phyloP scores from a whole-genome alignment of 1,140 invertebrate genomes.

The Lerema accius region DNA sequence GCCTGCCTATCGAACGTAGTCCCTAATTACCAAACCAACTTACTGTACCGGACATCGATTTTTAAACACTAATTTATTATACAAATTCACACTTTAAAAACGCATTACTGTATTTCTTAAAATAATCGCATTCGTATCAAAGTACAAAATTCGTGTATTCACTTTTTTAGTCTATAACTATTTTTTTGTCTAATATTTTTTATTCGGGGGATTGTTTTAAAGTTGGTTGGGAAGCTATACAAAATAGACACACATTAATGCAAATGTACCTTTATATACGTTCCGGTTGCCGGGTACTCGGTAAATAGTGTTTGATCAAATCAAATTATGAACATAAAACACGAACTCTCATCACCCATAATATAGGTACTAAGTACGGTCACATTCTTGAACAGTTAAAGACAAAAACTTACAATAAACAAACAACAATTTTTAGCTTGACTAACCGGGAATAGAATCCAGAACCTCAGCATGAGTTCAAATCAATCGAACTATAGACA shows the following conservation, averaged over 20 bases:
- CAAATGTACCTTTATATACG: background rate
- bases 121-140: constrained; percentile 35
- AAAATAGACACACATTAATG: constrained; percentile 15
- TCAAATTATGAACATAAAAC: background rate
- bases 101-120: constrained; percentile 34
- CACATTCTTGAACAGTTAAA: too few species aligned
- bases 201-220: constrained; percentile 3
- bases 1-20: constrained; percentile 11
- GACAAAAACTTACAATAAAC: background rate
- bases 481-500: too few species aligned
- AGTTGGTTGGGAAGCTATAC: constrained; percentile 7
- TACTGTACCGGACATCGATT: constrained; percentile 18
- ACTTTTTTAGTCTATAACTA: constrained; percentile 13
- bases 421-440: too few species aligned
- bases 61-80: constrained; percentile 38
- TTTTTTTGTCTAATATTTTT: constrained; percentile 19
- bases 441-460: too few species aligned
- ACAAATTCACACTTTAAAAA: constrained; percentile 41
- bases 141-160: constrained; percentile 26
- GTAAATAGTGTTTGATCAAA: background rate
- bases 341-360: background rate
- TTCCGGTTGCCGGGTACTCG: background rate
- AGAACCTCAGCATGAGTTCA: too few species aligned
- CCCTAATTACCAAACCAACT: constrained; percentile 15
- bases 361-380: too few species aligned